These are phyloP conservation scores for Callospermophilus lateralis DNA, from an alignment of 2,113 vertebrate genomes.

Conservation along the genomic window DNA sequence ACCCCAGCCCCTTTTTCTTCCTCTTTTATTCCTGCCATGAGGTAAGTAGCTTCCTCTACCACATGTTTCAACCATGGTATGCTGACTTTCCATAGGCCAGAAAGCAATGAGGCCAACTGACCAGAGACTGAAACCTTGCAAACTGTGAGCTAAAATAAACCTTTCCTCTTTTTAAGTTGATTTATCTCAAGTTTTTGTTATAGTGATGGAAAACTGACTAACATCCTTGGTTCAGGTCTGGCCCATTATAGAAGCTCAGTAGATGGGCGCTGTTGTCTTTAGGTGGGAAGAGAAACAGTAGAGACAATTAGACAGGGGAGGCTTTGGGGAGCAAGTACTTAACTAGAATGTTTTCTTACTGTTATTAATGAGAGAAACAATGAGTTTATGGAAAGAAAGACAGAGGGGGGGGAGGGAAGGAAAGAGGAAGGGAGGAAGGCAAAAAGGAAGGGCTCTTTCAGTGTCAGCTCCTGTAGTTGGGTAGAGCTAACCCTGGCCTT, in stretches of 20 bases:
- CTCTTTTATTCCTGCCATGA: not conserved
- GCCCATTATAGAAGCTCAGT: not conserved
- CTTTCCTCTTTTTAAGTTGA: not conserved
- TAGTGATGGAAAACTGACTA: not conserved
- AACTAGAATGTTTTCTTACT: not conserved
- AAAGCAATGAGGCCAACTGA: not conserved
- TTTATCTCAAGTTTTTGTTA: not conserved
- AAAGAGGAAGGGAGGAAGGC: accelerated
- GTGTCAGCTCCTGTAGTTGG: too few species aligned
- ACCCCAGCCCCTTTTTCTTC: not conserved
- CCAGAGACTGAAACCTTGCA: not conserved
- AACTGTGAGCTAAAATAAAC: not conserved
- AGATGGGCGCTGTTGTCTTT: not conserved
- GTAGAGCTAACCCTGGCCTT: too few species aligned
- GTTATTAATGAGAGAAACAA: not conserved
- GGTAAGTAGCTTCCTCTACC: not conserved
- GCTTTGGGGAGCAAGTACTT: not conserved
- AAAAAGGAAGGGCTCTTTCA: accelerated
- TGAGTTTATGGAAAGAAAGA: not conserved
- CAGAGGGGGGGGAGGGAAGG: accelerated
- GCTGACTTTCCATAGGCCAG: not conserved
- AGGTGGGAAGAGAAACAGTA: not conserved
- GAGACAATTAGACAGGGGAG: not conserved
- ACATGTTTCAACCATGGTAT: too few species aligned
- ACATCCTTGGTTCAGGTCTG: not conserved